Conservation (phyloP, 2,888 invertebrate species). For the Phengaris alcon region DNA sequence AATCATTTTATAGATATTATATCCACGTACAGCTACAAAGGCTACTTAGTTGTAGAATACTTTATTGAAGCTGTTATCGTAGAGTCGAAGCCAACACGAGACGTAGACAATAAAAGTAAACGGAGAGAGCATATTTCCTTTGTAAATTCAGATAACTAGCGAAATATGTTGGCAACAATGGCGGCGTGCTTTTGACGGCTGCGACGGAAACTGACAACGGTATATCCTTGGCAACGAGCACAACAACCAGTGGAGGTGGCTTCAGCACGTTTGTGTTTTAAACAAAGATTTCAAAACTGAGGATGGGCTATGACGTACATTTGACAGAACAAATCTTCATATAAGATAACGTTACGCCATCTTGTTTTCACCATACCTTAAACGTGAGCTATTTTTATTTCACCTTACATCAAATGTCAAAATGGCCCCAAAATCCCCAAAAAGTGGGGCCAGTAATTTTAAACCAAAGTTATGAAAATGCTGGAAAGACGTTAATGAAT, state of each 20-base stretch:
- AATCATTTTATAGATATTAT: neutral
- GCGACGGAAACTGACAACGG: conserved; percentile 26
- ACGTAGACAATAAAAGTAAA: neutral
- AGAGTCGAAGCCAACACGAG: conserved; percentile 6
- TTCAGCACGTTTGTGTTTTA: neutral
- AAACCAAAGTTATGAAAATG: no score
- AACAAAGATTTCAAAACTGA: neutral
- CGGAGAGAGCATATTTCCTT: conserved; percentile 26
- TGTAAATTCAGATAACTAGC: conserved; percentile 29
- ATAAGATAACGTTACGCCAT: no score
- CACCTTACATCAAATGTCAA: no score
- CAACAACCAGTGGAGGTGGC: neutral
- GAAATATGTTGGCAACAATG: conserved; percentile 31
- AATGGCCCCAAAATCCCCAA: no score
- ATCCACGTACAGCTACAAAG: neutral
- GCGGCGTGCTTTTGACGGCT: conserved; percentile 28
- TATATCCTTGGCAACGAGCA: conserved; percentile 13
- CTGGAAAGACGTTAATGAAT: no score
- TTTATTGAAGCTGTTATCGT: neutral
- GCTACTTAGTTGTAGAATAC: neutral
- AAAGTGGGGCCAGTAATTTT: no score
- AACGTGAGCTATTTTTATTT: no score
- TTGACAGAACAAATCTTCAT: no score
- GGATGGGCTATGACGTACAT: no score
- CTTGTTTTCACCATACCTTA: no score